A percentile compares a stretch with the other conserved stretches of the same genome.
These are phyloP conservation scores for Amiota mariae DNA, from an alignment of 2,888 invertebrate genomes.

Conservation along the genomic window DNA sequence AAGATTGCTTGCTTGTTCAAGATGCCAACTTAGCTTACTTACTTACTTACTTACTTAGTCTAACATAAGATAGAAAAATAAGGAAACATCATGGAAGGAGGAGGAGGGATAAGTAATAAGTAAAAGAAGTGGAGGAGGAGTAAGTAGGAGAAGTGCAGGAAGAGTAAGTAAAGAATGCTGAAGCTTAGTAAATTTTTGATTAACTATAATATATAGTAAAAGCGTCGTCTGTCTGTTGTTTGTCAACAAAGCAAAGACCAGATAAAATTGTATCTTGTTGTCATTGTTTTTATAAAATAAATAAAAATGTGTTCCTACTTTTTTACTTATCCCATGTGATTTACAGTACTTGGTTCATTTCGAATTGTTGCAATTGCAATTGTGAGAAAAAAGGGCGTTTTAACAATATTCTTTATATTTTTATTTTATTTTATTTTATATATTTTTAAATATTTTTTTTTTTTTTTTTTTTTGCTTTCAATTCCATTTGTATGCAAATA, in stretches of 20 bases:
- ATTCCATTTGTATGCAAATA: constrained; percentile 69
- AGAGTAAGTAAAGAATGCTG: background rate
- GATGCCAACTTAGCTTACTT: too few species aligned
- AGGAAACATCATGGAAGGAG: too few species aligned
- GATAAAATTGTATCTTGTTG: background rate
- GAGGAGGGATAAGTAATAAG: background rate
- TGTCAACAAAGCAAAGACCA: background rate
- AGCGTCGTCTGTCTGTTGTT: background rate
- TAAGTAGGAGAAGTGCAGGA: background rate
- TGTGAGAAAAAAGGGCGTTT: constrained; percentile 62
- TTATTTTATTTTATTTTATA: constrained; percentile 44
- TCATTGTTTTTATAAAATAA: background rate
- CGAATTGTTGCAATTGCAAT: constrained; percentile 47
- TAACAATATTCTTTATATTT: constrained; percentile 8
- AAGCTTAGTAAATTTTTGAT: background rate
- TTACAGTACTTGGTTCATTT: too few species aligned
- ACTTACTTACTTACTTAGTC: too few species aligned
- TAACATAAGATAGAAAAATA: too few species aligned
- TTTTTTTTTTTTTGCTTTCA: constrained; percentile 36
- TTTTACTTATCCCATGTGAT: background rate
- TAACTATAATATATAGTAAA: too few species aligned
- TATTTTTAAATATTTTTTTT: constrained; percentile 24
- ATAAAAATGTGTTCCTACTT: background rate
- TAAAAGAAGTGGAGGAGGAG: background rate
- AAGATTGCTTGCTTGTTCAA: background rate